A percentile compares a stretch with the other conserved stretches of the same genome.
phyloP scores from a whole-genome alignment of 2,113 vertebrate genomes.

The Chauna torquata region DNA sequence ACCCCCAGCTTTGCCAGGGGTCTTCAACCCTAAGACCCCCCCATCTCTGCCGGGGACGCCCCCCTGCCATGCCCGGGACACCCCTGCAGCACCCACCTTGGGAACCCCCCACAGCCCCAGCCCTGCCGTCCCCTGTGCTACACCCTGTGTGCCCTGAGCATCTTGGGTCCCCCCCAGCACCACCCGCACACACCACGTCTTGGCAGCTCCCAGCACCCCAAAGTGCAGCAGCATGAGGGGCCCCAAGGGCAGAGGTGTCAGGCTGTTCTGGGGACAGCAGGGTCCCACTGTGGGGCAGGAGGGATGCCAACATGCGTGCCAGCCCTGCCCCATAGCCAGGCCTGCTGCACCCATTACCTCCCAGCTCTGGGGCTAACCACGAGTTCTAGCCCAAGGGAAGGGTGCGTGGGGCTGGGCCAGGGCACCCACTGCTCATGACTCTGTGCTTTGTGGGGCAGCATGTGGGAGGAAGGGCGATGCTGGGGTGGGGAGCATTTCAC shows the following conservation, averaged over 20 bases:
- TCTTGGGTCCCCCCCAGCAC: background rate
- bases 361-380: fast-evolving
- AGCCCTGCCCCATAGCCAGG: background rate
- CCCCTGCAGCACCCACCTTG: background rate
- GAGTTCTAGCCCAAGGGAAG: background rate
- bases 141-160: fast-evolving
- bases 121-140: background rate
- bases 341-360: background rate
- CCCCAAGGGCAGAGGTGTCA: background rate
- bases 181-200: fast-evolving
- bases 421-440: background rate
- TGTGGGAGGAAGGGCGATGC: background rate
- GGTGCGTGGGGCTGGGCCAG: background rate
- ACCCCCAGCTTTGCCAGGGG: background rate
- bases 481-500: background rate
- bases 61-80: background rate
- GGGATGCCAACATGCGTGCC: background rate
- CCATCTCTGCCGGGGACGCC: background rate
- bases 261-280: background rate
- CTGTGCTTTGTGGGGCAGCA: fast-evolving
- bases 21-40: background rate
- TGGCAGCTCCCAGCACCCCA: background rate
- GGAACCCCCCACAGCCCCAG: too few species aligned
- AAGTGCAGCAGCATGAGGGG: background rate
- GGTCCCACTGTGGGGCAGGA: background rate